Base-by-base conservation (phyloP, 2,888 invertebrate genomes). In the Callinectes sapidus region DNA sequence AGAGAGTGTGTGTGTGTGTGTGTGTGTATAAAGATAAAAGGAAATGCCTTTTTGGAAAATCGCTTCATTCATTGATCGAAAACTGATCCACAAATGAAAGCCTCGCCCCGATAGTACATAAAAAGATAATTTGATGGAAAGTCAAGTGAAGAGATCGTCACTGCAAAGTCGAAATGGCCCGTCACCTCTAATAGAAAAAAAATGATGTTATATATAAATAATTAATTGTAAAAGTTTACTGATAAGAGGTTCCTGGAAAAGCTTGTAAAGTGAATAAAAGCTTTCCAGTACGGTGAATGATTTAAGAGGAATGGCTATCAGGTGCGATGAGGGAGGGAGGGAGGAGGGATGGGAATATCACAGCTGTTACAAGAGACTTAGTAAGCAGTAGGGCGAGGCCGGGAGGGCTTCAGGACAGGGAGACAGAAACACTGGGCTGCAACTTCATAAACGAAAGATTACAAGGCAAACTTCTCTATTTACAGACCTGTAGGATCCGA, bases 361-460 rank as follows among this genome's bases (percentile, higher is more conserved):
- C 14, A 66, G 39, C 54, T 39, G 66, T 32, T 66, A 89, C 28
- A 61, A 32, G 89, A 66, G 66, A 89, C 35, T 39, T 32, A 89
- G n/a, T 32, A 5, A 89, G n/a, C 18, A 5, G 3, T 2, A 61
- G 28, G 32, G 28, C 61, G 55, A 89, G 39, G 61, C 32, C 14
- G 66, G 32, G 39, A 55, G 32, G 35, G 66, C 23, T 13, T 35
- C n/a, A 6, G 32, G 18, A 66, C 23, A 32, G 89, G 28, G 39
- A 61, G 28, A 32, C 32, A 61, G 23, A 61, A 61, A 23, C 42
- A 35, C 3, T 32, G 32, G 86, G 86, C 86, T 86, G 61, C 61
- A 61, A 61, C 61, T 61, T 61, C 23, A 23, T 61, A 61, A 61
- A 61, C 10, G 23, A 61, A 61, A 61, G 61, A 61, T 61, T 61